Conservation (phyloP, 2,797 vertebrate genomes). For the Esox lucius region DNA sequence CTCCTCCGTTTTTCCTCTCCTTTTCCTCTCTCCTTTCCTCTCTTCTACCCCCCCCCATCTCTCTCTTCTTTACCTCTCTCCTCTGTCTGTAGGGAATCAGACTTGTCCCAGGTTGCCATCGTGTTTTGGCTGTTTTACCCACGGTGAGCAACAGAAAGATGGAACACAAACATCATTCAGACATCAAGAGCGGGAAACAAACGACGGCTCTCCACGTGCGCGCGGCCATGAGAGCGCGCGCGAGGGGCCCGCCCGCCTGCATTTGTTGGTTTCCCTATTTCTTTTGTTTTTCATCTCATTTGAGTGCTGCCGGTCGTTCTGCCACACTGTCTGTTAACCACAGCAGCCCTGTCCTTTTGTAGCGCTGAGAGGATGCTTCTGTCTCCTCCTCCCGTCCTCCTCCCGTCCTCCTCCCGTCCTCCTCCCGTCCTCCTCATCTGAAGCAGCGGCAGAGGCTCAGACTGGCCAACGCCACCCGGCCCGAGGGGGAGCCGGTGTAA, state of each 20-base stretch:
- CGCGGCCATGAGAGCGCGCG: constrained; percentile 11
- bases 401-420: constrained; percentile 44
- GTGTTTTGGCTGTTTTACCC: constrained; percentile 64
- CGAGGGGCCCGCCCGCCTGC: neutral
- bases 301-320: constrained; percentile 56
- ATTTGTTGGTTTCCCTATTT: constrained; percentile 17
- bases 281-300: constrained; percentile 49
- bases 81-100: constrained; percentile 61
- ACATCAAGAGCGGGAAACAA: constrained; percentile 30
- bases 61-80: constrained; percentile 16
- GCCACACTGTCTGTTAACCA: constrained; percentile 48
- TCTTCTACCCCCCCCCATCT: neutral
- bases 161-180: constrained; percentile 47
- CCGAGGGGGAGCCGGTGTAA: constrained; percentile 74
- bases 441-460: constrained; percentile 27
- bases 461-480: constrained; percentile 64
- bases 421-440: neutral
- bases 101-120: constrained; percentile 64
- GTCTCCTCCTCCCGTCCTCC: constrained; percentile 55
- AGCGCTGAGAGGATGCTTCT: constrained; percentile 50
- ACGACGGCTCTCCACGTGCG: constrained; percentile 35
- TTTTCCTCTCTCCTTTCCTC: constrained; percentile 16
- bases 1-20: constrained; percentile 4
- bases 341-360: constrained; percentile 41
- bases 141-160: constrained; percentile 67